A percentile compares a stretch with the other conserved stretches of the same genome.
phyloP scores from a whole-genome alignment of 2,888 invertebrate genomes.

The Sturmia bella region DNA sequence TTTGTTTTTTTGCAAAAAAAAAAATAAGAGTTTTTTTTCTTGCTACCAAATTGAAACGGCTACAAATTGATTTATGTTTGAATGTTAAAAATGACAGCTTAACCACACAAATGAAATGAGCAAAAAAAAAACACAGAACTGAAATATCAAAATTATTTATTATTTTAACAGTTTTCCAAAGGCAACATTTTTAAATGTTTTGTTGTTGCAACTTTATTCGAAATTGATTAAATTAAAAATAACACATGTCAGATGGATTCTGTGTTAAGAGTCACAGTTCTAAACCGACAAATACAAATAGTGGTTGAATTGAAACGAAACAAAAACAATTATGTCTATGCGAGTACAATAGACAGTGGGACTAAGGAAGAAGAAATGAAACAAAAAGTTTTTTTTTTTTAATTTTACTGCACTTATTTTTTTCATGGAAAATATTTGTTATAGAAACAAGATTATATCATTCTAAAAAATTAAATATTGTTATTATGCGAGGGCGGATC shows the following conservation, averaged over 20 bases:
- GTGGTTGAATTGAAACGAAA: neutral
- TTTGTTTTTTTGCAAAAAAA: constrained; percentile 21
- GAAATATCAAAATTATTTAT: constrained; percentile 51
- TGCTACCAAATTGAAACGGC: constrained; percentile 36
- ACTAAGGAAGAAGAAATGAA: too few relatives aligned
- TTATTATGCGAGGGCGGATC: too few relatives aligned
- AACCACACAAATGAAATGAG: constrained; percentile 13
- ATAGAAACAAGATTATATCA: too few relatives aligned
- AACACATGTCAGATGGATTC: constrained; percentile 50
- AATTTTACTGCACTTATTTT: too few relatives aligned
- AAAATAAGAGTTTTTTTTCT: too few relatives aligned
- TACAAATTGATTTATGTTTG: constrained; percentile 64
- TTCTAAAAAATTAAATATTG: too few relatives aligned
- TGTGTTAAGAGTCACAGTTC: constrained; percentile 23
- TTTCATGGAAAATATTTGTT: too few relatives aligned
- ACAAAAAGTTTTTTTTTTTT: too few relatives aligned
- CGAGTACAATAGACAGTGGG: too few relatives aligned
- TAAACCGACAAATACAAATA: constrained; percentile 30
- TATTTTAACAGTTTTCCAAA: constrained; percentile 41
- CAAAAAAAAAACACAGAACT: constrained; percentile 17
- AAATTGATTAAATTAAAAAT: constrained; percentile 63
- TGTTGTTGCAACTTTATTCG: constrained; percentile 19
- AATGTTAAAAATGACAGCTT: constrained; percentile 51
- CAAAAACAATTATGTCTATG: too few relatives aligned
- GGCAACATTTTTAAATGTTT: constrained; percentile 7